Conservation (phyloP, 2,113 vertebrate genomes). For the Notarius lentiginosus region DNA sequence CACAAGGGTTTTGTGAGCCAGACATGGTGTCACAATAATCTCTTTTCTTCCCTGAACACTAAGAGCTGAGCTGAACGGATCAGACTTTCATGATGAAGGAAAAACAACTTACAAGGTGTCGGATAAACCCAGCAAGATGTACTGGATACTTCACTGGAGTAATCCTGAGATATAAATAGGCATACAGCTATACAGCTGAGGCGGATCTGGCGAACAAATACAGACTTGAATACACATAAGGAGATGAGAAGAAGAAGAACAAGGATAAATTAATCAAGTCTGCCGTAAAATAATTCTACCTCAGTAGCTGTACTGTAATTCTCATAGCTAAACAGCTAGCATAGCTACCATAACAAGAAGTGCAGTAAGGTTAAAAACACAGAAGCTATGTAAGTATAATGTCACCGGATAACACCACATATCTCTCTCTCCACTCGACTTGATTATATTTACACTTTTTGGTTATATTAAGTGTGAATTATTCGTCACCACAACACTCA, state of each 20-base stretch:
- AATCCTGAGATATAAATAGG: neutral
- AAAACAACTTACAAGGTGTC: neutral
- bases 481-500: neutral
- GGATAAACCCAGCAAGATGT: neutral
- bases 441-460: too few species aligned
- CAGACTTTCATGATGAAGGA: neutral
- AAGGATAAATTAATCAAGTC: neutral
- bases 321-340: neutral
- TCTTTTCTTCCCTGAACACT: neutral
- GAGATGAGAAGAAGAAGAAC: neutral
- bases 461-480: neutral
- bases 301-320: neutral
- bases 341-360: neutral
- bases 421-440: neutral
- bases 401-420: neutral
- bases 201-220: neutral
- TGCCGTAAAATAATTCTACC: neutral
- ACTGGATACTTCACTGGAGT: neutral
- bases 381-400: neutral
- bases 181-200: neutral
- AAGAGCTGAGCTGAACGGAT: neutral
- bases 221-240: neutral
- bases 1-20: neutral
- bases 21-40: constrained; percentile 26
- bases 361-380: neutral